phyloP scores from a whole-genome alignment of 2,888 invertebrate species.

The Lycia hirtaria region DNA sequence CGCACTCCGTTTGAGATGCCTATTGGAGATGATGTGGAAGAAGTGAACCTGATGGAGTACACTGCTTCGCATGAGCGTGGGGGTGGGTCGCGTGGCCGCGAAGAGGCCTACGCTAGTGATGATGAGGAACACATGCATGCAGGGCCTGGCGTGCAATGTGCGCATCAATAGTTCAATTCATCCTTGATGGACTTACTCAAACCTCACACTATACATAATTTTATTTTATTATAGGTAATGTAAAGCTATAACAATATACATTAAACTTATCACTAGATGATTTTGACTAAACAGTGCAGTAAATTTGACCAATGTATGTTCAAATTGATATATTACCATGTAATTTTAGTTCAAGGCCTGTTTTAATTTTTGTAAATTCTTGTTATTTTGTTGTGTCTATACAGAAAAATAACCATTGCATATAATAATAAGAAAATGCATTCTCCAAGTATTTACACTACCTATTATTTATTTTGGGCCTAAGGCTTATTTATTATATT shows the following conservation, averaged over 20 bases:
- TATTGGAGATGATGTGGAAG: conserved; percentile 92
- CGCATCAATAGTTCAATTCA: conserved; percentile 89
- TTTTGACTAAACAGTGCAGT: conserved; percentile 50
- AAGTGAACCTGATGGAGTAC: conserved; percentile 92
- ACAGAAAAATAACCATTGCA: background rate
- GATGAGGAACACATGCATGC: conserved; percentile 85
- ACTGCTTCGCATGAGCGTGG: conserved; percentile 86
- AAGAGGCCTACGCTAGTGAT: conserved; percentile 91
- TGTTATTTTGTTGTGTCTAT: background rate
- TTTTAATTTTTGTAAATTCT: conserved; percentile 35
- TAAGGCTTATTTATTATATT: background rate
- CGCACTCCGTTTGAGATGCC: conserved; percentile 90
- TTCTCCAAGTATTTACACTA: background rate
- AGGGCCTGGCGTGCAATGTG: conserved; percentile 90
- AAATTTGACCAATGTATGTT: conserved; percentile 51
- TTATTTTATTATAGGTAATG: conserved; percentile 74
- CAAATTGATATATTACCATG: conserved; percentile 39
- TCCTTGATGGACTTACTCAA: conserved; percentile 64
- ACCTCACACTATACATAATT: conserved; percentile 62
- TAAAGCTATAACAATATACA: conserved; percentile 59
- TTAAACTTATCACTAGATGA: conserved; percentile 50
- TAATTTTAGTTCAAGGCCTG: conserved; percentile 39
- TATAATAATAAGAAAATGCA: background rate
- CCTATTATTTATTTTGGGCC: conserved; percentile 1
- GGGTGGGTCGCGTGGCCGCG: conserved; percentile 77